Evolutionary conservation across 2,888 invertebrate genomes (phyloP).

Genomic region (Acheta domesticus): DNA sequence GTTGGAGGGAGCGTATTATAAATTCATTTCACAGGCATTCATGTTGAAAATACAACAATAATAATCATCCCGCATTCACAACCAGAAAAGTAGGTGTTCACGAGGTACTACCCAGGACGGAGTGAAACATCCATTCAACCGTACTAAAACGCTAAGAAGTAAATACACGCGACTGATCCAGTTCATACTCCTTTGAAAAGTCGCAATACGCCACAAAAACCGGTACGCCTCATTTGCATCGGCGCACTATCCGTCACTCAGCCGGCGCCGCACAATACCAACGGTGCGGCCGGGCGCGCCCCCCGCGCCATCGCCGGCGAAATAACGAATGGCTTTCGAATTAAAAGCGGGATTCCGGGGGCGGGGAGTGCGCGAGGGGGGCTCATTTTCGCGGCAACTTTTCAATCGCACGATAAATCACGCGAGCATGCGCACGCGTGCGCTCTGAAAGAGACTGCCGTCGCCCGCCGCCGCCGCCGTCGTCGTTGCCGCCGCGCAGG

Average conservation of each 20-base stretch:
- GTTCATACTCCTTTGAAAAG: background rate
- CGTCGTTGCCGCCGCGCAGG: too few relatives aligned
- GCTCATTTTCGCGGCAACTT: background rate
- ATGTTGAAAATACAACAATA: background rate
- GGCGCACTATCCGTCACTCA: background rate
- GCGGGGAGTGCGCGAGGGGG: background rate
- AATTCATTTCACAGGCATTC: background rate
- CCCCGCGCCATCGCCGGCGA: background rate
- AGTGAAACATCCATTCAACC: background rate
- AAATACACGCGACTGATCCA: background rate
- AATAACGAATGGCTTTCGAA: slow-evolving; percentile 10
- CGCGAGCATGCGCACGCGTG: background rate
- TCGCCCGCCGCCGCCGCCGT: too few relatives aligned
- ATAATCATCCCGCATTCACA: background rate
- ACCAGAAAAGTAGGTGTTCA: background rate
- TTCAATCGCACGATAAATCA: slow-evolving; percentile 18
- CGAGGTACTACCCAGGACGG: background rate
- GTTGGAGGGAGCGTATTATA: background rate
- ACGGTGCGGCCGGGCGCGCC: background rate
- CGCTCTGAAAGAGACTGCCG: background rate
- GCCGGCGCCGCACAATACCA: background rate
- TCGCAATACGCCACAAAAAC: background rate
- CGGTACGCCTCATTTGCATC: slow-evolving; percentile 18
- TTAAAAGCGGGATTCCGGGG: slow-evolving; percentile 8
- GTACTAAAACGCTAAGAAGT: background rate